Base-by-base conservation (phyloP, 2,113 vertebrate genomes). In the Mellivora capensis region DNA sequence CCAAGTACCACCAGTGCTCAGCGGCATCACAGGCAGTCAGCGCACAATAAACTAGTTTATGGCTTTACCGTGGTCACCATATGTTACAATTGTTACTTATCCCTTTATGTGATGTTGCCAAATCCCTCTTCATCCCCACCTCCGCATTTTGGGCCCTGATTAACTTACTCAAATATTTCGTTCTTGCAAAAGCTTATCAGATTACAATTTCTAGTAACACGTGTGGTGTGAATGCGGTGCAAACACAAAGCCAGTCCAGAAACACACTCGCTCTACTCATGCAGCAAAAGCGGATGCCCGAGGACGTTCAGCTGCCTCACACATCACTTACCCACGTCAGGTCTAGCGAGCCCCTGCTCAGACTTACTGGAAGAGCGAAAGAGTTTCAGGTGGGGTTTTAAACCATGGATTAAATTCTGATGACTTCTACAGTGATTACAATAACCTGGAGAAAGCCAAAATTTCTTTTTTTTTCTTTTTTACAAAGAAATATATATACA, bases 401-500 rank as follows among this genome's bases (percentile, higher is more conserved):
- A 98, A 98, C 98, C 98, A 97, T 99, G 99, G 98, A 99, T 99
- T 99, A 99, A 99, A 98, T 98, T 98, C 91, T 98, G 98, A 7
- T 98, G 99, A 98, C 99, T 99, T 98, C 97, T 99, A 99, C 98
- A 95, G 98, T 99, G 98, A 98, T 76, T 98, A 97, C 97, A 99
- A 98, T 99, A 98, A 99, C 99, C 99, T 99, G 98, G 97, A 98
- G 98, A 98, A 94, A 99, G 98, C 98, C 85, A 90, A 98, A 96
- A 98, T 93, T 80, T 97, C 97, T 94, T 93, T 96, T 98, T 86
- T 89, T 93, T 31, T 62, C 25, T 62, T 62, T 29, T 64, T 64
- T 76, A 47, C 1, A 31, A 94, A 92, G 94, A 86, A 97, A 97
- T 25, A 67, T 12, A 54, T 15, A 67, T 12, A 47, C 42, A 47